A percentile compares a stretch with the other conserved stretches of the same genome.
These are phyloP conservation scores for Macroramphosus scolopax DNA, from an alignment of 2,797 vertebrate species.

Conservation along the genomic window DNA sequence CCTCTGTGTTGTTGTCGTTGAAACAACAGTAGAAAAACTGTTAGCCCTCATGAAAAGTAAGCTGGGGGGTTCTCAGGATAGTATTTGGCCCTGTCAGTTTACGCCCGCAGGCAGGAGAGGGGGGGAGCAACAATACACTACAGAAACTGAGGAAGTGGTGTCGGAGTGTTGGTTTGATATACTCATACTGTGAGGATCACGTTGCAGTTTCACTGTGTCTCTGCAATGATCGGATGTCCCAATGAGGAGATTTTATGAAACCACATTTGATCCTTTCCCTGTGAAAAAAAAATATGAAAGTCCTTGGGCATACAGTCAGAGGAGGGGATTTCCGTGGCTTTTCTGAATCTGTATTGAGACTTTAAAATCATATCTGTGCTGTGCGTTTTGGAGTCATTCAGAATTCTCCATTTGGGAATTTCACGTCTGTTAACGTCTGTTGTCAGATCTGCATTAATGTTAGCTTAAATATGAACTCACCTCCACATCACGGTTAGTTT, in stretches of 20 bases:
- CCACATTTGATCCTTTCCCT: no score
- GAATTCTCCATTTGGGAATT: no score
- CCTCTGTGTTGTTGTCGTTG: slow-evolving; percentile 13
- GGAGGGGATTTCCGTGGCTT: slow-evolving; percentile 5
- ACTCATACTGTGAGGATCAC: not conserved
- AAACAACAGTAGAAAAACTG: slow-evolving; percentile 34
- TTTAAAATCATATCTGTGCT: not conserved
- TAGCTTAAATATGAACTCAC: no score
- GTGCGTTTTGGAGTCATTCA: not conserved
- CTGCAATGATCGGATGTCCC: slow-evolving; percentile 1
- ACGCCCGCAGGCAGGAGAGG: not conserved
- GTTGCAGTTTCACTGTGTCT: no score
- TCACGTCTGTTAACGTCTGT: no score
- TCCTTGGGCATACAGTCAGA: no score
- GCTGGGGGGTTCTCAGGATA: slow-evolving; percentile 2
- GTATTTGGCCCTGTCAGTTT: slow-evolving; percentile 1
- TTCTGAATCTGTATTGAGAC: not conserved
- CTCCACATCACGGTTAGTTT: no score
- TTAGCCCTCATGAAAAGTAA: slow-evolving; percentile 58
- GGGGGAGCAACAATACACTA: not conserved
- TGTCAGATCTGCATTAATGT: no score
- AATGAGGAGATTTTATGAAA: no score
- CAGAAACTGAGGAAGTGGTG: not conserved
- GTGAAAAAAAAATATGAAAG: no score
- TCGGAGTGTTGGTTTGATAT: not conserved